phyloP scores from a whole-genome alignment of 2,797 vertebrate species.

The Vultur gryphus region DNA sequence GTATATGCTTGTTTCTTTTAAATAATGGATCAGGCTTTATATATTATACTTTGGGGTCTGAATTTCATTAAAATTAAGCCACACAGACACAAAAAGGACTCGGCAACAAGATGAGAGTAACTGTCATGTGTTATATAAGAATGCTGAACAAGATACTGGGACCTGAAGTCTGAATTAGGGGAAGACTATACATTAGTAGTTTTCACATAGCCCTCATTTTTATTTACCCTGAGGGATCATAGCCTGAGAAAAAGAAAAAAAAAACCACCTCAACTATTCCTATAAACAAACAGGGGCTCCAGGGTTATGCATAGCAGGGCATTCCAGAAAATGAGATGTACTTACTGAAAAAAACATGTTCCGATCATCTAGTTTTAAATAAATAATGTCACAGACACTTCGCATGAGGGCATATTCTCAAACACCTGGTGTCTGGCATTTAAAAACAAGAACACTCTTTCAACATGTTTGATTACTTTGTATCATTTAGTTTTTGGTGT shows the following conservation, averaged over 20 bases:
- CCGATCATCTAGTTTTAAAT: slow-evolving; percentile 31
- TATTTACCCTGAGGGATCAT: slow-evolving; percentile 51
- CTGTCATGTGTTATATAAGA: slow-evolving; percentile 34
- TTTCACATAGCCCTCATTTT: slow-evolving; percentile 47
- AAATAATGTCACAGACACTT: slow-evolving; percentile 49
- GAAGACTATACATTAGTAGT: not conserved
- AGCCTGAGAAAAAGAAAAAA: not conserved
- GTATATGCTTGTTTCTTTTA: slow-evolving; percentile 9
- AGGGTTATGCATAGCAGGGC: not conserved
- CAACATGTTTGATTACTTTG: slow-evolving; percentile 4
- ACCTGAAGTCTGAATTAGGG: not conserved
- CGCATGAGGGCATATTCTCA: not conserved
- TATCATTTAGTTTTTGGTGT: not conserved
- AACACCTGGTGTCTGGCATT: not conserved
- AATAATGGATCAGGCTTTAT: slow-evolving; percentile 60
- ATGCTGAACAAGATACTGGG: slow-evolving; percentile 26
- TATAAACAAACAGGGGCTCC: slow-evolving; percentile 33
- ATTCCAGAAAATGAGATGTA: slow-evolving; percentile 49
- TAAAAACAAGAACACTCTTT: not conserved
- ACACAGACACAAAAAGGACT: not conserved
- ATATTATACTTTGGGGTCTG: slow-evolving; percentile 6
- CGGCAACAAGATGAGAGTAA: slow-evolving; percentile 24
- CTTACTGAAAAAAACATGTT: slow-evolving; percentile 5
- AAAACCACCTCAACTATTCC: not conserved
- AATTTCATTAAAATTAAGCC: slow-evolving; percentile 50